Evolutionary conservation across 1,140 invertebrate species (phyloP).

Genomic region (Penaeus chinensis): DNA sequence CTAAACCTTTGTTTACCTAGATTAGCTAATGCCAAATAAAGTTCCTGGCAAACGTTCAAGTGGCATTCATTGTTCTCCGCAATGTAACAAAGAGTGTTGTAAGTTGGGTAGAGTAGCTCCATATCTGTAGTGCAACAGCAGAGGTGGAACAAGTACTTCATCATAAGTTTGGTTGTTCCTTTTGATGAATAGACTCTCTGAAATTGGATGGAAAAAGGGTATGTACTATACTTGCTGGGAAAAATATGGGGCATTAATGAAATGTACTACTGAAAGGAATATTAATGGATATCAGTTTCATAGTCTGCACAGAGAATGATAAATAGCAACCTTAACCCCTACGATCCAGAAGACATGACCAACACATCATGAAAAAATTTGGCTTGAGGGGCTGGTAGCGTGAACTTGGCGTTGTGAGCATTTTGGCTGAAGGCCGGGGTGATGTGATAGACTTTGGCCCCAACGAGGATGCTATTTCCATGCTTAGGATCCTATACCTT

Average conservation of each 20-base stretch:
- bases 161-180: not conserved
- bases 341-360: no score
- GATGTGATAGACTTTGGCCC: no score
- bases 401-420: no score
- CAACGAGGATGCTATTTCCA: no score
- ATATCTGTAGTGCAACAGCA: slow-evolving; percentile 20
- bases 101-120: not conserved
- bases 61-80: not conserved
- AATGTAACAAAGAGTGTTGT: slow-evolving; percentile 17
- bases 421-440: no score
- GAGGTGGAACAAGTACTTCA: slow-evolving; percentile 24
- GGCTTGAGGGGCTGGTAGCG: no score
- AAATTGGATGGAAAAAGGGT: not conserved
- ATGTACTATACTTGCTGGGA: not conserved
- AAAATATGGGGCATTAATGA: not conserved
- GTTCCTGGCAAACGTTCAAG: not conserved
- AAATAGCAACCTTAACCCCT: no score
- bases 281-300: no score
- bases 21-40: slow-evolving; percentile 12
- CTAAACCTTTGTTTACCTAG: not conserved
- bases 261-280: no score
- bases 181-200: slow-evolving; percentile 8
- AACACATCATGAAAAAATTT: no score
- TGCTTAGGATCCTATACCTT: no score
- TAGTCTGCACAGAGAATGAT: no score